These are phyloP conservation scores for Lepus townsendii DNA, from an alignment of 2,797 vertebrate species.

Conservation along the genomic window DNA sequence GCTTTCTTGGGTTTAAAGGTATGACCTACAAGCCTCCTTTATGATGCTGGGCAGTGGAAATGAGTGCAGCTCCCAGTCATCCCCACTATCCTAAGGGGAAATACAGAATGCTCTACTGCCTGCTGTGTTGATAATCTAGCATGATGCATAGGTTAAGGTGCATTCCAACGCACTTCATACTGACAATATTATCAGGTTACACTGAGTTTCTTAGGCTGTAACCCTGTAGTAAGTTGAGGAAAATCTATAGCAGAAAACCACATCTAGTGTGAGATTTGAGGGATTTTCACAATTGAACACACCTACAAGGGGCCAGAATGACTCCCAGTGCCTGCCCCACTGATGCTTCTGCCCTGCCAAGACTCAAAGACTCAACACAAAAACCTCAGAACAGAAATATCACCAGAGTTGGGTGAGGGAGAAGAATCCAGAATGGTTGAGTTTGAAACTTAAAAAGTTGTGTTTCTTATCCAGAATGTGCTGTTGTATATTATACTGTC, in stretches of 20 bases:
- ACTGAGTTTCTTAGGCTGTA: no score
- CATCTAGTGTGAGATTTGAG: background rate
- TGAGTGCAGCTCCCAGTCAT: no score
- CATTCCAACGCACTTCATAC: no score
- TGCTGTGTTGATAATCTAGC: no score
- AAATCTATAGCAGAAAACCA: background rate
- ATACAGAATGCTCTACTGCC: no score
- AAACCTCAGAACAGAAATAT: background rate
- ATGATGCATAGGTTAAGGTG: no score
- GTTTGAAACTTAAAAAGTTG: background rate
- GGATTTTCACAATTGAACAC: background rate
- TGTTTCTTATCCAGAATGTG: background rate
- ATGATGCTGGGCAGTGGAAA: no score
- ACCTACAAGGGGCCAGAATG: background rate
- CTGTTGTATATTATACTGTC: background rate
- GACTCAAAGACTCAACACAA: background rate
- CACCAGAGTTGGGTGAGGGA: background rate
- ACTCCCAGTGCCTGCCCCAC: background rate
- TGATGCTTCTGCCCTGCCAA: background rate
- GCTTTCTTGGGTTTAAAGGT: no score
- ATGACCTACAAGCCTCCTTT: no score
- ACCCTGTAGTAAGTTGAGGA: no score
- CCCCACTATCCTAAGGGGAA: no score
- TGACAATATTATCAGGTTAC: no score
- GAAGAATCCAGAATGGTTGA: background rate